These are phyloP conservation scores for Columbina picui DNA, from an alignment of 2,113 vertebrate genomes.

Conservation along the genomic window DNA sequence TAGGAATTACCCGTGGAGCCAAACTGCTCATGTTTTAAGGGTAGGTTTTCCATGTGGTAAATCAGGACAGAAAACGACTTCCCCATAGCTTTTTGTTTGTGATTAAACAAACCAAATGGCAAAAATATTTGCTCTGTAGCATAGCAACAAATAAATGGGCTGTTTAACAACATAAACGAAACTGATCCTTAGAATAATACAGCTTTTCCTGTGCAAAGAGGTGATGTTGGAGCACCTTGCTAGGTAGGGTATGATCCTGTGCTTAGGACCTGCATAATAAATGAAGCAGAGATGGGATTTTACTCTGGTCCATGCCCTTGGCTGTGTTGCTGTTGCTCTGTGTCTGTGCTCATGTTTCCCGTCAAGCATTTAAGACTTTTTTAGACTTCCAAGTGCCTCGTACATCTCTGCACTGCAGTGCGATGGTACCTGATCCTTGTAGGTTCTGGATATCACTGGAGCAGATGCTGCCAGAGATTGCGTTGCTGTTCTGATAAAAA, in stretches of 20 bases:
- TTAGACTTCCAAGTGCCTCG: fast-evolving
- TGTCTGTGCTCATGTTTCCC: fast-evolving
- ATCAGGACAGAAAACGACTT: neutral
- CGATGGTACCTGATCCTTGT: neutral
- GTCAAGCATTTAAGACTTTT: fast-evolving
- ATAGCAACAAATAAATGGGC: neutral
- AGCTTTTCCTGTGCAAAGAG: neutral
- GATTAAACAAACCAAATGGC: neutral
- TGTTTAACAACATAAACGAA: neutral
- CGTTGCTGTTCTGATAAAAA: neutral
- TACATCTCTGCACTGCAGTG: fast-evolving
- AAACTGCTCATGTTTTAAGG: neutral
- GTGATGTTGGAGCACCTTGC: fast-evolving
- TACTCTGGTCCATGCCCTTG: neutral
- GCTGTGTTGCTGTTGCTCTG: neutral
- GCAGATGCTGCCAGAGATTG: neutral
- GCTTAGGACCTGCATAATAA: fast-evolving
- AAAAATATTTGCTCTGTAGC: conserved; percentile 32
- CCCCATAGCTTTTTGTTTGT: neutral
- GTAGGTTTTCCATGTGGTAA: neutral
- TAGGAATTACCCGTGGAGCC: neutral
- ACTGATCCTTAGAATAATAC: neutral
- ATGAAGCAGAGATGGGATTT: fast-evolving
- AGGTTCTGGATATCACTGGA: neutral
- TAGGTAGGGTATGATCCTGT: neutral